Conservation (phyloP, 2,113 vertebrate genomes). For the Lepus timidus region DNA sequence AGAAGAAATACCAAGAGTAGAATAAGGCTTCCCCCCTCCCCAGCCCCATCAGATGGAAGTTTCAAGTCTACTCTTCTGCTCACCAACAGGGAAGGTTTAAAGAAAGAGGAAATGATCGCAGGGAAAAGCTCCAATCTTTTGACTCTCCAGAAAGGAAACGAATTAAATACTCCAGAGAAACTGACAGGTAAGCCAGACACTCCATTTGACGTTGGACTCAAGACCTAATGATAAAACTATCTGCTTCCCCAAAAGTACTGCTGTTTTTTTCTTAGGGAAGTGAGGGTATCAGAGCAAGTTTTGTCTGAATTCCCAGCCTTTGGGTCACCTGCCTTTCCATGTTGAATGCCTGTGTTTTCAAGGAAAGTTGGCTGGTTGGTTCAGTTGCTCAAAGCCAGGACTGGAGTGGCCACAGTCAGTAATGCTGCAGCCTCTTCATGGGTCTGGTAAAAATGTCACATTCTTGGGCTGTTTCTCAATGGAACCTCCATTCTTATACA, state of each 20-base stretch:
- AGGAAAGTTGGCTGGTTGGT: background rate
- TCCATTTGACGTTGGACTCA: background rate
- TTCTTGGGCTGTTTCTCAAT: background rate
- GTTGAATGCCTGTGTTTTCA: background rate
- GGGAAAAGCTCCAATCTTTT: constrained; percentile 87
- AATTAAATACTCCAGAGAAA: constrained; percentile 84
- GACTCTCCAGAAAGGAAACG: constrained; percentile 90
- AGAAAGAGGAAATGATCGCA: constrained; percentile 88
- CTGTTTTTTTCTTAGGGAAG: background rate
- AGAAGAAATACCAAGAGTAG: background rate
- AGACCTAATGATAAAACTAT: background rate
- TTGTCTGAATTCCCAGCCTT: background rate
- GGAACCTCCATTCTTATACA: background rate
- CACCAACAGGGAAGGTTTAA: constrained; percentile 88
- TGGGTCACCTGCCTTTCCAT: background rate
- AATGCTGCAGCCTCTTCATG: background rate
- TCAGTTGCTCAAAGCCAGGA: background rate
- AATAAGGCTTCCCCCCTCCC: background rate
- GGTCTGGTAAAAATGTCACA: background rate
- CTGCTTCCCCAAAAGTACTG: background rate
- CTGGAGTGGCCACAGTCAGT: background rate
- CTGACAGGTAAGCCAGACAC: constrained; percentile 85
- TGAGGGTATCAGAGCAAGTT: background rate
- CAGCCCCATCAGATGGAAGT: background rate
- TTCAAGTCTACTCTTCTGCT: constrained; percentile 53